Conservation (phyloP, 2,797 vertebrate species). For the Hemitrygon akajei region DNA sequence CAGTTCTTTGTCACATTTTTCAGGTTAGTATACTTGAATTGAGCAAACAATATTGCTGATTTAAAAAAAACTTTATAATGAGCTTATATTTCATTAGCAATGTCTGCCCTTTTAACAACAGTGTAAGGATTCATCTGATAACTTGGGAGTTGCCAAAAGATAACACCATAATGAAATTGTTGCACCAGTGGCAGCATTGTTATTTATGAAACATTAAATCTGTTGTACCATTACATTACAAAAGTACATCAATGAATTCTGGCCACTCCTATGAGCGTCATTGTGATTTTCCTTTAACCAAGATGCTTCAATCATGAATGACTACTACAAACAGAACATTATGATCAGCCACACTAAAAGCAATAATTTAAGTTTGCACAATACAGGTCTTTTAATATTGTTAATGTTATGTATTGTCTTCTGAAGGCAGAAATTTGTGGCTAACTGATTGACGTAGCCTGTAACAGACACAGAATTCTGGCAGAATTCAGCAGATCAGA, state of each 20-base stretch:
- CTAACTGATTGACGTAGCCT: not conserved
- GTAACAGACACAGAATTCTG: too few species aligned
- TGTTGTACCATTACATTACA: not conserved
- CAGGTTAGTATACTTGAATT: slow-evolving; percentile 67
- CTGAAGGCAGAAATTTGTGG: not conserved
- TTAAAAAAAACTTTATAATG: not conserved
- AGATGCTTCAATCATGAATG: not conserved
- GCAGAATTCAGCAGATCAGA: too few species aligned
- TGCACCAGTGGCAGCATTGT: not conserved
- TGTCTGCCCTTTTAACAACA: not conserved
- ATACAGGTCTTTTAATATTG: too few species aligned
- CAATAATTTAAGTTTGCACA: not conserved
- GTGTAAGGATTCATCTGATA: not conserved
- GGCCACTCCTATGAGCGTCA: too few species aligned
- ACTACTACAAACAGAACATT: too few species aligned
- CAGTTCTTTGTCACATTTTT: slow-evolving; percentile 99
- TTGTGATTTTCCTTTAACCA: not conserved
- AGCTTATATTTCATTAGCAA: not conserved
- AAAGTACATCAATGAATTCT: not conserved
- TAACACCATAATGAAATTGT: not conserved
- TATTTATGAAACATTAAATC: not conserved
- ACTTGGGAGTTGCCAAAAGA: not conserved
- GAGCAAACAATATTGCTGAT: not conserved
- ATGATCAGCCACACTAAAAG: not conserved
- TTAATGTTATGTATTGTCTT: too few species aligned